Evolutionary conservation across 2,113 vertebrate species (phyloP), one percentile per base, ranked within the genome.

Genomic region (Hippoglossus stenolepis): DNA sequence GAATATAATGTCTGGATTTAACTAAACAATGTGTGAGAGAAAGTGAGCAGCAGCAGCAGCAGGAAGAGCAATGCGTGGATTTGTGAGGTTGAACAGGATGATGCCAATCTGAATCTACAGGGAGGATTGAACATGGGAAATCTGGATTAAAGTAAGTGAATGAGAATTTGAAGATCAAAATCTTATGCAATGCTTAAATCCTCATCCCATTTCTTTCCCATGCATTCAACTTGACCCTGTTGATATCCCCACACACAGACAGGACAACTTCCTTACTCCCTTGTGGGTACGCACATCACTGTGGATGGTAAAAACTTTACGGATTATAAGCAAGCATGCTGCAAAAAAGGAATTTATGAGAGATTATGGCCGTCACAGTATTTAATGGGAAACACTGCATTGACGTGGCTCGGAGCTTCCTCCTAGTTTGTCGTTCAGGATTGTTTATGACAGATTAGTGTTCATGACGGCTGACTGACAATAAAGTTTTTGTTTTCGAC

Each of bases 401-500:
- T 2, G 23, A 40, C 38, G 35, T 35, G 35, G 6, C 5, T 40
- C 9, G 1, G 38, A 40, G 38, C 38, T 9, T 38, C 38, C 38
- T 40, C 38, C 38, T 14, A 47, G 15, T 47, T 47, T 47, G 14
- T 18, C 10, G 28, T 35, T 18, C 17, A 5, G 51, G 9, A 60
- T 49, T 51, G 45, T 64, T 71, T 7, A 20, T n/a, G 20, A 65
- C 23, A 58, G 56, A 81, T 54, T 15, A 20, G 24, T 65, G 54
- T n/a, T 65, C 38, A 57, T 8, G 5, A 24, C 57, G 28, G 43
- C 24, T 17, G 13, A n/a, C 8, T 18, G 20, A 65, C 65, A 18
- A 61, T 53, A 7, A 66, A 24, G 60, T 14, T 15, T 26, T 10
- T 24, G 23, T 20, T 43, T 20, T 21, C 18, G 56, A 8, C n/a